Conservation (phyloP, 2,888 invertebrate genomes). For the Drosophila cyrtoloma region DNA sequence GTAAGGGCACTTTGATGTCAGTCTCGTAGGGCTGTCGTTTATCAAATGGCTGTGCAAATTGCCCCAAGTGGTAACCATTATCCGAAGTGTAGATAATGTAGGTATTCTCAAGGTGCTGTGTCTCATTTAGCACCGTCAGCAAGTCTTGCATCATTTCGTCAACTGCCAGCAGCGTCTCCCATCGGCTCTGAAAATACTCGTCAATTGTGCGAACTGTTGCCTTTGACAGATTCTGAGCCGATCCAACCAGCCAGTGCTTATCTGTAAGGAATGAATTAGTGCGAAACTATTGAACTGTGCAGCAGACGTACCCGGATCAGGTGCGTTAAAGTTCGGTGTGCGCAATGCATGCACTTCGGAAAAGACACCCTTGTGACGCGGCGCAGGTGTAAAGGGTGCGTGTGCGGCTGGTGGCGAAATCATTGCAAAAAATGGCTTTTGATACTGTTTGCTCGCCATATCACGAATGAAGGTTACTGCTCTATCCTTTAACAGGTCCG, state of each 20-base stretch:
- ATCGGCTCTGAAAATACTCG: conserved; percentile 89
- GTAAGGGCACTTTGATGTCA: conserved; percentile 93
- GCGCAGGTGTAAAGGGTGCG: conserved; percentile 93
- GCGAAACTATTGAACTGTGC: neutral
- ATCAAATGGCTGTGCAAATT: conserved; percentile 94
- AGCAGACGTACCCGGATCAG: conserved; percentile 71
- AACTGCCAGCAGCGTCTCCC: conserved; percentile 93
- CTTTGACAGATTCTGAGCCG: conserved; percentile 88
- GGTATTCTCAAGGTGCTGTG: conserved; percentile 89
- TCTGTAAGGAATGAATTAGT: conserved; percentile 85
- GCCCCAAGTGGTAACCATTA: conserved; percentile 96
- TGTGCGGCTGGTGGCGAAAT: conserved; percentile 95
- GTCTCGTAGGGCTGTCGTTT: conserved; percentile 96
- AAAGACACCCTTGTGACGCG: conserved; percentile 89
- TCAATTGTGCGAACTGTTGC: conserved; percentile 88
- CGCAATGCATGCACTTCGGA: conserved; percentile 87
- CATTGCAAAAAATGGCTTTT: conserved; percentile 90
- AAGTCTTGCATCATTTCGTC: conserved; percentile 93
- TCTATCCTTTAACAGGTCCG: conserved; percentile 90
- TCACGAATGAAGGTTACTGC: conserved; percentile 63
- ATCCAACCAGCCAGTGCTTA: conserved; percentile 93
- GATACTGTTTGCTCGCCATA: conserved; percentile 4
- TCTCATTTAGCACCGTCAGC: conserved; percentile 86
- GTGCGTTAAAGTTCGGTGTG: conserved; percentile 89
- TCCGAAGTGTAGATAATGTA: conserved; percentile 95